Percentiles rank a stretch among this genome's conserved stretches.
phyloP scores from a whole-genome alignment of 64 coral and sea anemone species.

The Platygyra sinensis region DNA sequence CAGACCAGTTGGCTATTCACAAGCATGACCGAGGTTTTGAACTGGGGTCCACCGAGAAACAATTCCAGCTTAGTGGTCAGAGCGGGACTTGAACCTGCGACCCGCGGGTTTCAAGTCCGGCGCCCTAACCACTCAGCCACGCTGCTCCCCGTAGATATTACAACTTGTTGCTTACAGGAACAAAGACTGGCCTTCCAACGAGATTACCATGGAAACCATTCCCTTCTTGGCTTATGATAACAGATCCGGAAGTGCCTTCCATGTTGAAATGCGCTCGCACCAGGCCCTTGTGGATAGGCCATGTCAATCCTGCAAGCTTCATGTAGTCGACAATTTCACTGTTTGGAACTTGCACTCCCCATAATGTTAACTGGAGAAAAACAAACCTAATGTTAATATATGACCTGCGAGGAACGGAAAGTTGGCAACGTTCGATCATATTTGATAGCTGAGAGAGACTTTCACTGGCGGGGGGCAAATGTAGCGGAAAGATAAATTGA shows the following conservation, averaged over 20 bases:
- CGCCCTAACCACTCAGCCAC: too few relatives aligned
- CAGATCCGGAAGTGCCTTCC: slow-evolving; percentile 49
- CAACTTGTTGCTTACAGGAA: slow-evolving; percentile 57
- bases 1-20: too few relatives aligned
- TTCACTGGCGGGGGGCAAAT: too few relatives aligned
- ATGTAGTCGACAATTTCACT: slow-evolving; percentile 78
- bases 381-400: not conserved
- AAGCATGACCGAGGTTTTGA: too few relatives aligned
- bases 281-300: slow-evolving; percentile 93
- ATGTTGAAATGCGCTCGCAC: slow-evolving; percentile 89
- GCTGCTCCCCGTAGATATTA: not conserved
- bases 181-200: slow-evolving; percentile 65
- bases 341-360: slow-evolving; percentile 71
- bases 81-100: too few relatives aligned
- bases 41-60: too few relatives aligned
- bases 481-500: too few relatives aligned
- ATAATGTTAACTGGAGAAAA: slow-evolving; percentile 66
- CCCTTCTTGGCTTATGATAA: slow-evolving; percentile 59
- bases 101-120: too few relatives aligned
- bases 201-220: slow-evolving; percentile 72
- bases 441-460: not conserved
- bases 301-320: slow-evolving; percentile 88
- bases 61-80: too few relatives aligned
- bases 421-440: not conserved
- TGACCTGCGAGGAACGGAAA: not conserved